phyloP scores from a whole-genome alignment of 1,140 invertebrate species.

The Anastrepha obliqua region DNA sequence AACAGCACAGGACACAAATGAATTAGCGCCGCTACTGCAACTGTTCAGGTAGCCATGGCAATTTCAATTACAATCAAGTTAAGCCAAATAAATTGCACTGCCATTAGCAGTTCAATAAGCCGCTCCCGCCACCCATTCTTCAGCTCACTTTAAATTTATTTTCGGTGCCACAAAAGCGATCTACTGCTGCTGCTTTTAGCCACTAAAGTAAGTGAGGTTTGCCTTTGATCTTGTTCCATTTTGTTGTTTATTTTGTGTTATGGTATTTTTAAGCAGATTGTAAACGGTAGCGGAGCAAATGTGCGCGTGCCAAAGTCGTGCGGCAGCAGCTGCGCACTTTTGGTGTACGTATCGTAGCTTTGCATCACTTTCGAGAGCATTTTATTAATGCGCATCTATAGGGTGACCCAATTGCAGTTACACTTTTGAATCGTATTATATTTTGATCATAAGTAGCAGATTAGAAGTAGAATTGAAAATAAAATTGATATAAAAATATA shows the following conservation, averaged over 20 bases:
- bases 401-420: too few relatives aligned
- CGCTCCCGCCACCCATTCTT: not conserved
- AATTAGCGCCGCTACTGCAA: not conserved
- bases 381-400: not conserved
- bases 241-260: not conserved
- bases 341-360: not conserved
- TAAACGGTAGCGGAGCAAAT: conserved; percentile 8
- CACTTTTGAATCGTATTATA: too few relatives aligned
- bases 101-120: conserved; percentile 36
- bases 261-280: not conserved
- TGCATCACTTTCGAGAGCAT: not conserved
- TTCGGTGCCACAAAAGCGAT: not conserved
- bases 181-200: not conserved
- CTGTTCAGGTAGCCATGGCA: not conserved
- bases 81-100: conserved; percentile 39
- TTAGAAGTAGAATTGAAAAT: too few relatives aligned
- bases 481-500: too few relatives aligned
- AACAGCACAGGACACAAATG: not conserved
- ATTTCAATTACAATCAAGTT: not conserved
- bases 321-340: not conserved
- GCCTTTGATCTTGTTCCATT: not conserved
- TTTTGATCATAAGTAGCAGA: too few relatives aligned
- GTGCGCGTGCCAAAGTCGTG: conserved; percentile 27
- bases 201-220: not conserved
- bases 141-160: not conserved